Evolutionary conservation across 2,888 invertebrate species (phyloP), one percentile per base, ranked within the genome.

Genomic region (Heliconius ismenius): DNA sequence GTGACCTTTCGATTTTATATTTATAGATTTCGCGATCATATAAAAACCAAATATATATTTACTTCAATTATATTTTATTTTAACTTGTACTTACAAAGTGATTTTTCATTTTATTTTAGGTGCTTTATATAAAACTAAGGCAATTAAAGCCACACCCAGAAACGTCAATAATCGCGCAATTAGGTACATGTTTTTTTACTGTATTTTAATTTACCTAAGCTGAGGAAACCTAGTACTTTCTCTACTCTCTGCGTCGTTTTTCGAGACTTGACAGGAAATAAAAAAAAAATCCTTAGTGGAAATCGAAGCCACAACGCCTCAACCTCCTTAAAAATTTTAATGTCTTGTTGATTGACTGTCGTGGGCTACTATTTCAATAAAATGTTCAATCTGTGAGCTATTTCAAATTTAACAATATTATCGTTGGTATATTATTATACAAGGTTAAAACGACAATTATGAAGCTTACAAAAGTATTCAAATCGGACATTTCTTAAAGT

Each of bases 401-500:
- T 65, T 28, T 13, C 4, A 58, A 13, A 32, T 58, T n/a, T 0
- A 32, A 10, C 15, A 70, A n/a, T 3, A 36, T 15, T 58, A 54
- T 70, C 3, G 13, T n/a, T 58, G 6, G 1, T 24, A 58, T 69
- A 62, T 10, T 69, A 62, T 10, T 6, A 63, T n/a, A n/a, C 70
- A 75, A 75, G 69, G 75, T 64, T 70, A 64, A 69, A 49, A 24
- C 13, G 26, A 36, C 21, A 75, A 75, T 75, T 63, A 39, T 64
- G 58, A 58, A 36, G 58, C 70, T 58, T 32, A 32, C n/a, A 60
- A 74, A 78, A 67, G 36, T 76, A 76, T 73, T 74, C 65, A 76
- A 78, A 80, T 78, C 72, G 67, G 64, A 73, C 73, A 76, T 73
- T 74, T 63, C 69, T 75, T 64, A 60, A 76, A 75, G 69, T 75